phyloP scores from a whole-genome alignment of 2,888 invertebrate genomes.

The Eucera pruinosa region DNA sequence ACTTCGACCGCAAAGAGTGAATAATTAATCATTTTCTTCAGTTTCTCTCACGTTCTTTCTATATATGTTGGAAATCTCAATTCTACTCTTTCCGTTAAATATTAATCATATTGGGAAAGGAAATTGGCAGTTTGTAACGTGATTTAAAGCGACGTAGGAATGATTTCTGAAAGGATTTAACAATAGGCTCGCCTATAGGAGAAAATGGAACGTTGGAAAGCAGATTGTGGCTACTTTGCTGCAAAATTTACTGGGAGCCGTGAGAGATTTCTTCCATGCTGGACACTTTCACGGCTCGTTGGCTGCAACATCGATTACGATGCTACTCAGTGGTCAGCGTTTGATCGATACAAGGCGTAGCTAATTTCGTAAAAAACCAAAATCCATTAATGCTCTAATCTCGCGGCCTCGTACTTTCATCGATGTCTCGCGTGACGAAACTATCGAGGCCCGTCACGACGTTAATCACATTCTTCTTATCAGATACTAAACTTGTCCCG shows the following conservation, averaged over 20 bases:
- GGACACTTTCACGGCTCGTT: constrained; percentile 50
- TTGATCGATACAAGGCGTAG: constrained; percentile 36
- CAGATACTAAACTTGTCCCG: not conserved
- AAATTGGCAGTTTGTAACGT: too few relatives aligned
- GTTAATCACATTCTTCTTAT: constrained; percentile 21
- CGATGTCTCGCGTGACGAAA: constrained; percentile 12
- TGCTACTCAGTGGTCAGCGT: constrained; percentile 4
- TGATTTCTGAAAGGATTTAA: not conserved
- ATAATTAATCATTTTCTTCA: too few relatives aligned
- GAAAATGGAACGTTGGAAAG: not conserved
- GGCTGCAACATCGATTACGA: constrained; percentile 37
- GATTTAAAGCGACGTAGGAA: too few relatives aligned
- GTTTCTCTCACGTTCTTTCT: too few relatives aligned
- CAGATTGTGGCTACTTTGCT: not conserved
- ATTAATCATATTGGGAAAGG: too few relatives aligned
- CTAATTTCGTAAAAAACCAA: constrained; percentile 16
- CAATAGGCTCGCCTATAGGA: not conserved
- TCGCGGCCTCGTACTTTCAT: not conserved
- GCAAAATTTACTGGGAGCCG: constrained; percentile 12
- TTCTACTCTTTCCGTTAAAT: too few relatives aligned
- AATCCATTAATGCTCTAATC: constrained; percentile 29
- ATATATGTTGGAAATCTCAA: too few relatives aligned
- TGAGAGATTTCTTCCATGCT: constrained; percentile 14
- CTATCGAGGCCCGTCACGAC: constrained; percentile 6
- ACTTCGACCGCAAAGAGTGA: too few relatives aligned